A percentile compares a stretch with the other conserved stretches of the same genome.
Conservation (phyloP, 1,140 invertebrate species). For the Halyomorpha halys region DNA sequence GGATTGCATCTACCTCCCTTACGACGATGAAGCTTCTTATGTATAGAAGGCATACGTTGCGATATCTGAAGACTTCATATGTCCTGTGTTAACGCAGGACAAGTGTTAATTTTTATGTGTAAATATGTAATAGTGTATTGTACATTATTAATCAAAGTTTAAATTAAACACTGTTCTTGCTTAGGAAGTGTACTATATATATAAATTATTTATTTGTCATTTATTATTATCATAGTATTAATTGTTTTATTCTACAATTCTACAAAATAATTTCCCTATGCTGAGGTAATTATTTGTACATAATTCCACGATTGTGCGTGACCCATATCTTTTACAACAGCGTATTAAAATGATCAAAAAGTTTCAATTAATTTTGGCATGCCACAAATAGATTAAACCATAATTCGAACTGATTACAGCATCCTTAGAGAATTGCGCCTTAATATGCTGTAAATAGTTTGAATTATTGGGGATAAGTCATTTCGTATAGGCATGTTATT, state of each 20-base stretch:
- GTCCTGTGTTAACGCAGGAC: conserved; percentile 4
- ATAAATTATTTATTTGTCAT: conserved; percentile 21
- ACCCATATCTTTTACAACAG: no score
- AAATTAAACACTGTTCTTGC: conserved; percentile 17
- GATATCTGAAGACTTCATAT: no score
- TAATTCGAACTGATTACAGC: no score
- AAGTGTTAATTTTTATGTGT: conserved; percentile 21
- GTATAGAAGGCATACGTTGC: conserved; percentile 12
- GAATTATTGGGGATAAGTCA: no score
- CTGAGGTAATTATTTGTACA: not conserved
- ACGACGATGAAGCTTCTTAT: conserved; percentile 17
- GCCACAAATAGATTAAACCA: no score
- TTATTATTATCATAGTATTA: conserved; percentile 14
- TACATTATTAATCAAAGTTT: conserved; percentile 21
- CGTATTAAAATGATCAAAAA: no score
- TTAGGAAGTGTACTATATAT: conserved; percentile 18
- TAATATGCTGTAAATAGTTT: no score
- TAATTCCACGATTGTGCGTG: no score
- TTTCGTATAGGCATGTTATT: conserved; percentile 5
- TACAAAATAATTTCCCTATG: conserved; percentile 10
- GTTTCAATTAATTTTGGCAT: no score
- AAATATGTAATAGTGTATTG: conserved; percentile 23
- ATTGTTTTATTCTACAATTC: conserved; percentile 15
- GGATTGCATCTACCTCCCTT: conserved; percentile 26
- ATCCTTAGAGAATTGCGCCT: no score